Conservation (phyloP, 2,797 vertebrate genomes). For the Petrocephalus schoutedeni region DNA sequence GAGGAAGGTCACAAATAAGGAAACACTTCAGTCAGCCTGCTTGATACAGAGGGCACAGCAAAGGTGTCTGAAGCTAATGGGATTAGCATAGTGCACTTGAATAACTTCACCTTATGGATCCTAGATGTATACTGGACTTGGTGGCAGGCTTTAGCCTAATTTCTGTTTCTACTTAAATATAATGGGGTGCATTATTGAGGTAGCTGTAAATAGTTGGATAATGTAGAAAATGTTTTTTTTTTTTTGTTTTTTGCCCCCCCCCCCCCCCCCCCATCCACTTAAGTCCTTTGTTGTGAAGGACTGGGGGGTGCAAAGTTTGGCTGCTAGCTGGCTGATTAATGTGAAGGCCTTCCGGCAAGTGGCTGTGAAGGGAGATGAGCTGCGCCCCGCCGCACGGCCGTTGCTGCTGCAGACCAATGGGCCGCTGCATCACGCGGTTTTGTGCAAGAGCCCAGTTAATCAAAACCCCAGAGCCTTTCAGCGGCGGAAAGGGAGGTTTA, state of each 20-base stretch:
- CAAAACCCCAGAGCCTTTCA: conserved; percentile 24
- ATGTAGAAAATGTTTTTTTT: neutral
- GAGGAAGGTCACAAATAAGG: neutral
- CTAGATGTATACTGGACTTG: conserved; percentile 22
- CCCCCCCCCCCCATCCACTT: neutral
- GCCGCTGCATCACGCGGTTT: conserved; percentile 19
- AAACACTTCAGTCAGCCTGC: conserved; percentile 31
- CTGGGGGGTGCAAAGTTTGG: neutral
- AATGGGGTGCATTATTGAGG: neutral
- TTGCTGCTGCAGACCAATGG: conserved; percentile 10
- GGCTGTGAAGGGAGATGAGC: neutral
- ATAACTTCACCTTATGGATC: neutral
- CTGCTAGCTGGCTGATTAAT: conserved; percentile 6
- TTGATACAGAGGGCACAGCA: conserved; percentile 28
- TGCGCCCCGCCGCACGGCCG: conserved; percentile 7
- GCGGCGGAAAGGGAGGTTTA: neutral
- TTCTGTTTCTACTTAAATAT: neutral
- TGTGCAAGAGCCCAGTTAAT: conserved; percentile 19
- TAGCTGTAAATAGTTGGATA: neutral
- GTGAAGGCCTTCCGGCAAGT: conserved; percentile 2
- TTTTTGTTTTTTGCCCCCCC: neutral
- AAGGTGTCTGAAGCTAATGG: conserved; percentile 36
- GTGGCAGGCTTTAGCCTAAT: conserved; percentile 18
- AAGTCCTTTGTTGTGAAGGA: neutral
- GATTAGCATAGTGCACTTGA: conserved; percentile 24